Percentiles rank a stretch among this genome's conserved stretches.
phyloP scores from a whole-genome alignment of 2,797 vertebrate species.

The Arnoldichthys spilopterus region DNA sequence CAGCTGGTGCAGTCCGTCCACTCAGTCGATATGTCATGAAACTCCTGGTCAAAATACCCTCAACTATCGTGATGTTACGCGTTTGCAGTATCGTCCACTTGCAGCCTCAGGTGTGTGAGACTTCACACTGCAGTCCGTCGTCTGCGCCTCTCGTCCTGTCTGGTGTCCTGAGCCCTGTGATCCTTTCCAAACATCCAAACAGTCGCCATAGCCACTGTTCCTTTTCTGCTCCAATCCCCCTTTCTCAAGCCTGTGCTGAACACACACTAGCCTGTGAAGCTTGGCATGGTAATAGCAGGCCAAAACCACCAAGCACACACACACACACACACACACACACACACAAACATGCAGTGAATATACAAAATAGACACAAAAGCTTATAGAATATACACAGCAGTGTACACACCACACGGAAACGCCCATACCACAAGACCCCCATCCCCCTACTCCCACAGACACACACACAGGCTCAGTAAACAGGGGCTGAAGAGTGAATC shows the following conservation, averaged over 20 bases:
- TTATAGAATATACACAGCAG: neutral
- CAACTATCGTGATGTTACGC: neutral
- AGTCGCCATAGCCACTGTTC: neutral
- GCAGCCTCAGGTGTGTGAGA: neutral
- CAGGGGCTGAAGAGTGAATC: conserved; percentile 18
- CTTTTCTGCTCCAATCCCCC: conserved; percentile 1
- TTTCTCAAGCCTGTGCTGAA: conserved; percentile 57
- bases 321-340: conserved; percentile 1
- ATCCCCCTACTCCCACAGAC: neutral
- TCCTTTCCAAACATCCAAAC: neutral
- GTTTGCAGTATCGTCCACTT: neutral
- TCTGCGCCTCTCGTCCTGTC: neutral
- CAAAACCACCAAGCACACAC: conserved; percentile 40
- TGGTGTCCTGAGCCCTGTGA: neutral
- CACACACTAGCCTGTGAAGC: conserved; percentile 56
- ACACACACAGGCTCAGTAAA: conserved; percentile 8
- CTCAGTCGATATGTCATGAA: no score
- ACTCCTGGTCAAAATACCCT: neutral
- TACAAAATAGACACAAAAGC: conserved; percentile 5
- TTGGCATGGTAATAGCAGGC: conserved; percentile 33
- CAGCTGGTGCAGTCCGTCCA: no score
- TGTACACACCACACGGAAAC: neutral
- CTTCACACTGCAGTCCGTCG: neutral
- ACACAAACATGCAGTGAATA: no score
- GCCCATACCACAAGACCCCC: neutral